phyloP scores from a whole-genome alignment of 2,888 invertebrate genomes.

The Aphidius colemani region DNA sequence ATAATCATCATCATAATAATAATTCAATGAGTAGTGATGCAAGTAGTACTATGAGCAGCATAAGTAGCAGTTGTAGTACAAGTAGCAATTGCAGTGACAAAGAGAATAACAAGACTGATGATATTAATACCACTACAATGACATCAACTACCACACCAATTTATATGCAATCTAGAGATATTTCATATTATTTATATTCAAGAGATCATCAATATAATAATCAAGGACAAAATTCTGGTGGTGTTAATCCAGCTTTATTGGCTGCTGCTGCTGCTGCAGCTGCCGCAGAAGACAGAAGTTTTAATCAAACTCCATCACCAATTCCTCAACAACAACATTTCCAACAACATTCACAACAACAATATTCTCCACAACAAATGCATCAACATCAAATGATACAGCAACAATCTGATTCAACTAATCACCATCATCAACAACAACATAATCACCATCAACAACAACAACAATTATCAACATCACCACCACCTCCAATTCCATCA shows the following conservation, averaged over 20 bases:
- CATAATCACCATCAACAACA: too few relatives aligned
- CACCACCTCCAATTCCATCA: constrained; percentile 14
- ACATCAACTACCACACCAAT: constrained; percentile 25
- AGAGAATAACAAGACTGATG: constrained; percentile 54
- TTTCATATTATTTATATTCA: constrained; percentile 58
- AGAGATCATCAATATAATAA: constrained; percentile 38
- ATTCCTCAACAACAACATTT: constrained; percentile 10
- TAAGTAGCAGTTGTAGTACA: constrained; percentile 51
- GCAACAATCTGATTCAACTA: too few relatives aligned
- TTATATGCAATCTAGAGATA: constrained; percentile 46
- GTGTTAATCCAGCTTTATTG: constrained; percentile 48
- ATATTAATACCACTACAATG: constrained; percentile 27
- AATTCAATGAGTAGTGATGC: constrained; percentile 22
- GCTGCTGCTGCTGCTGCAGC: constrained; percentile 60
- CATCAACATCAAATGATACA: neutral
- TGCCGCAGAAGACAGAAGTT: constrained; percentile 47
- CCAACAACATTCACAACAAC: too few relatives aligned
- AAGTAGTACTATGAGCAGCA: constrained; percentile 42
- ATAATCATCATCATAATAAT: neutral
- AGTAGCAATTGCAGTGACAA: constrained; percentile 40
- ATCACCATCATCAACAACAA: too few relatives aligned
- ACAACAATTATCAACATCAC: constrained; percentile 1
- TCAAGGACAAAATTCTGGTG: constrained; percentile 31
- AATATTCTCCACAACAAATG: too few relatives aligned
- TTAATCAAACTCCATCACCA: constrained; percentile 27